Evolutionary conservation across 2,797 vertebrate species (phyloP).

Genomic region (Jordanella pulchra): DNA sequence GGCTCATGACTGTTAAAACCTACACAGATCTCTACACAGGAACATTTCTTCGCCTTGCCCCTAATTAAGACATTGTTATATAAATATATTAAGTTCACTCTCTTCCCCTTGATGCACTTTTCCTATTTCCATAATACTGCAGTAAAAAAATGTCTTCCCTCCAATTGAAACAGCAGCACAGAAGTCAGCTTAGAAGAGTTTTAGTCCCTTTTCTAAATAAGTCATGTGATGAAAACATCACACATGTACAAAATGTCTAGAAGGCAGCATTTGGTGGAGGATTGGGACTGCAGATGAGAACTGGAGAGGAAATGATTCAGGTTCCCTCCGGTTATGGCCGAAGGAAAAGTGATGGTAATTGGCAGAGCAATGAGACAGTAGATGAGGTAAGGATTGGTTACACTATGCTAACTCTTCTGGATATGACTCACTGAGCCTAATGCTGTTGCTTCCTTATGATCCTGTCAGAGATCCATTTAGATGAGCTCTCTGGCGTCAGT

Average conservation of each 20-base stretch:
- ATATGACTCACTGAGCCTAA: constrained; percentile 64
- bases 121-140: not conserved
- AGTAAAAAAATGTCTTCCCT: constrained; percentile 1
- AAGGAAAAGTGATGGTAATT: constrained; percentile 68
- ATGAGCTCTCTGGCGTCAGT: constrained; percentile 44
- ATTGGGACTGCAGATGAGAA: constrained; percentile 47
- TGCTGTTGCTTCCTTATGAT: constrained; percentile 49
- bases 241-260: constrained; percentile 29
- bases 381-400: constrained; percentile 57
- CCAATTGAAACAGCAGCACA: constrained; percentile 12
- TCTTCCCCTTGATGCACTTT: constrained; percentile 11
- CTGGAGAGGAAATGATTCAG: constrained; percentile 42
- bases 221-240: constrained; percentile 46
- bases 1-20: not conserved
- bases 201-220: constrained; percentile 44
- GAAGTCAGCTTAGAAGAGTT: constrained; percentile 25
- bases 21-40: not conserved
- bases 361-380: constrained; percentile 35
- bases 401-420: constrained; percentile 64
- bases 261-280: constrained; percentile 32
- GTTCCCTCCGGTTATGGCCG: constrained; percentile 49
- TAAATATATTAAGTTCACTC: constrained; percentile 13
- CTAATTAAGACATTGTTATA: constrained; percentile 16
- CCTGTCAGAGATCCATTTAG: constrained; percentile 51
- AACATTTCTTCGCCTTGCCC: not conserved